Evolutionary conservation across 2,113 vertebrate genomes (phyloP).

Genomic region (Cinclus mexicanus): DNA sequence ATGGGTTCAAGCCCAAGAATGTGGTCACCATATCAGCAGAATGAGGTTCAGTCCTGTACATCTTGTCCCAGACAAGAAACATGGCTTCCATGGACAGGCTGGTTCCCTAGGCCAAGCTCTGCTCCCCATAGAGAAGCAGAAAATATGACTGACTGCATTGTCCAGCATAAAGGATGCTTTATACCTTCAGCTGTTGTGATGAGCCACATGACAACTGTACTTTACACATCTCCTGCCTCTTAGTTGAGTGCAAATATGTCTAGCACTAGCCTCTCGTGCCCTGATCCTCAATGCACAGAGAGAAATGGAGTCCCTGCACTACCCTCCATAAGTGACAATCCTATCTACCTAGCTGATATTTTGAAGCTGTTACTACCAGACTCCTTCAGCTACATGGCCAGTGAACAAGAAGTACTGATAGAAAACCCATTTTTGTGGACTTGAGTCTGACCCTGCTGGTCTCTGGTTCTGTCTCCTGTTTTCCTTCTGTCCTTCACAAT

Average conservation of each 20-base stretch:
- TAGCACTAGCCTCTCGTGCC: accelerated
- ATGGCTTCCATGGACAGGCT: background rate
- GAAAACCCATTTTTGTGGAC: background rate
- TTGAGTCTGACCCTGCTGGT: background rate
- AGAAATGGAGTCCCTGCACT: background rate
- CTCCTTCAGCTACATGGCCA: background rate
- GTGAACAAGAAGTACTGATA: background rate
- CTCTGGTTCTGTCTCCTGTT: background rate
- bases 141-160: background rate
- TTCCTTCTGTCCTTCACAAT: background rate
- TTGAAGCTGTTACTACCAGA: background rate
- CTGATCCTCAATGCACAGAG: background rate
- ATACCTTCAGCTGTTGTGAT: background rate
- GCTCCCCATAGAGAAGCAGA: background rate
- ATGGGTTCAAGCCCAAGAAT: background rate
- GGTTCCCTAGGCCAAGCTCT: background rate
- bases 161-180: background rate
- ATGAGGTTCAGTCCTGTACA: background rate
- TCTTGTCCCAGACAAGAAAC: background rate
- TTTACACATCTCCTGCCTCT: background rate
- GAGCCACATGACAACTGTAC: background rate
- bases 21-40: background rate
- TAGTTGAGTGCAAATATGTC: background rate
- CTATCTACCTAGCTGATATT: background rate
- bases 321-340: background rate